A percentile compares a stretch with the other conserved stretches of the same genome.
Evolutionary conservation across 2,113 vertebrate species (phyloP).

Genomic region (Indicator maculatus): DNA sequence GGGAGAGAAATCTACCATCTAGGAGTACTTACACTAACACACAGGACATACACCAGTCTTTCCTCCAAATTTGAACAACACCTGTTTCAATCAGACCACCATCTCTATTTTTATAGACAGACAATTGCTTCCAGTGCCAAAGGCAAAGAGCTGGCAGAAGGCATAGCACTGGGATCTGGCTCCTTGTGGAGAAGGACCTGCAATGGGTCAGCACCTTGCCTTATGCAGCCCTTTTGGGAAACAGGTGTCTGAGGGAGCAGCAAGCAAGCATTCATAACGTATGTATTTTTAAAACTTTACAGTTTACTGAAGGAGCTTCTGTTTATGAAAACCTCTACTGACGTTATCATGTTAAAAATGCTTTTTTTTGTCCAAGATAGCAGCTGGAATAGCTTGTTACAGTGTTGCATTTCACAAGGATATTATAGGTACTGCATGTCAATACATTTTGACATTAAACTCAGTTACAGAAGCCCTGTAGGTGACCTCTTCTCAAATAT

Average conservation of each 20-base stretch:
- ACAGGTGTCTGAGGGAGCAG: not conserved
- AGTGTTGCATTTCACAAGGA: not conserved
- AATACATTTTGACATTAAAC: not conserved
- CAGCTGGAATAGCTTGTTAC: not conserved
- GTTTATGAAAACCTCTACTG: not conserved
- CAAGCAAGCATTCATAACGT: not conserved
- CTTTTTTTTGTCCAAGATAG: not conserved
- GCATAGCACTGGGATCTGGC: not conserved
- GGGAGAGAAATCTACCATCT: not conserved
- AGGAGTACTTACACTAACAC: not conserved
- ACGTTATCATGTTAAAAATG: not conserved
- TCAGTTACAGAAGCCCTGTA: not conserved
- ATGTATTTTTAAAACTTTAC: not conserved
- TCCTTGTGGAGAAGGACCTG: not conserved
- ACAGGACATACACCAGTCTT: not conserved
- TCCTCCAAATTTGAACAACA: not conserved
- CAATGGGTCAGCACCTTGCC: not conserved
- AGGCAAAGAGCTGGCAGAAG: not conserved
- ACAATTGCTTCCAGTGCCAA: not conserved
- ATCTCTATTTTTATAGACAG: not conserved
- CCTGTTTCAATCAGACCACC: not conserved
- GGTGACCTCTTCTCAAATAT: not conserved
- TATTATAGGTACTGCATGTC: not conserved
- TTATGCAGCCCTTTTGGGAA: not conserved
- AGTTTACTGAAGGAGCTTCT: not conserved